phyloP scores from a whole-genome alignment of 2,888 invertebrate genomes.

The Cheilosia grossa region DNA sequence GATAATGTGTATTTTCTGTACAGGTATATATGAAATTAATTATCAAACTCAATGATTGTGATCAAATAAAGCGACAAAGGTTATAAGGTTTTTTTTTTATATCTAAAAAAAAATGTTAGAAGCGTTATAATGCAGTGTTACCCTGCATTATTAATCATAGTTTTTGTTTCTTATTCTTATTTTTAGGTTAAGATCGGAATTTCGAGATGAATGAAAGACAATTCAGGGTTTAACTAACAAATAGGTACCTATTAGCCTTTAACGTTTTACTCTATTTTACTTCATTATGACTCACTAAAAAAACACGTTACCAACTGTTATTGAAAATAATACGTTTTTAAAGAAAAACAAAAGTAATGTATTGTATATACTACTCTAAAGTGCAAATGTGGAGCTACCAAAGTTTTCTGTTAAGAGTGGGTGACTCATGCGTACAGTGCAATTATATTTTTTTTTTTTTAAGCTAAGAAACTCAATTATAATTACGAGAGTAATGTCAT shows the following conservation, averaged over 20 bases:
- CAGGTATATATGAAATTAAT: neutral
- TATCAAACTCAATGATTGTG: conserved; percentile 11
- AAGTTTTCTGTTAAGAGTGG: conserved; percentile 77
- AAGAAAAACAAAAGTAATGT: conserved; percentile 55
- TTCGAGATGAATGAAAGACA: conserved; percentile 39
- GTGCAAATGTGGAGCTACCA: conserved; percentile 71
- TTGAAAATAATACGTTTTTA: conserved; percentile 47
- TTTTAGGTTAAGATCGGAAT: conserved; percentile 12
- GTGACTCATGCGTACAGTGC: conserved; percentile 84
- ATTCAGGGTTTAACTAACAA: conserved; percentile 15
- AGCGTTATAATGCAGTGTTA: too few species aligned
- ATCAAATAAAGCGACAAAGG: neutral
- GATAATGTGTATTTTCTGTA: conserved; percentile 12
- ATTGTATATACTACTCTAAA: conserved; percentile 57
- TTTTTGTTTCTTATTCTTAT: neutral
- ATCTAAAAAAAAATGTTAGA: too few species aligned
- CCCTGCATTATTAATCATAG: neutral
- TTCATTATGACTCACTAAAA: conserved; percentile 13
- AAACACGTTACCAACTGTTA: conserved; percentile 37
- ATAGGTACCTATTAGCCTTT: conserved; percentile 17
- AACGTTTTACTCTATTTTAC: conserved; percentile 12
- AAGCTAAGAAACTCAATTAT: conserved; percentile 78
- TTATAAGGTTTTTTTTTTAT: neutral
- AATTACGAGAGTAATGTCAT: conserved; percentile 52
- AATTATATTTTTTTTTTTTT: conserved; percentile 83